Evolutionary conservation across 2,888 invertebrate genomes (phyloP).

Genomic region (Coenonympha glycerion): DNA sequence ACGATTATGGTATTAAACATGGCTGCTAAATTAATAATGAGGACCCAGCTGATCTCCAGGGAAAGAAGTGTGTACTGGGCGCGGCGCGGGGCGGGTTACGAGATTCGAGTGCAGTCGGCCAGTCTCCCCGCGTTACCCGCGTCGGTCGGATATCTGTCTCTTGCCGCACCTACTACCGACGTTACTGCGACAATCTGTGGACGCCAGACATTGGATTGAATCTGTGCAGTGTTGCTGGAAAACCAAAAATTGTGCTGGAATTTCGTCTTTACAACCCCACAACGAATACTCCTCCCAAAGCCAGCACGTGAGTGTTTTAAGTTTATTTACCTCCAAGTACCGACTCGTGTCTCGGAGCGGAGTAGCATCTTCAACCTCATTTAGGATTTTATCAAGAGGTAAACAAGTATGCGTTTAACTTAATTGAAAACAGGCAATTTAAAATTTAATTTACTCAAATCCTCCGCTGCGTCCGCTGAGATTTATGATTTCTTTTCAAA

Average conservation of each 20-base stretch:
- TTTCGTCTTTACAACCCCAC: slow-evolving; percentile 3
- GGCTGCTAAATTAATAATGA: slow-evolving; percentile 21
- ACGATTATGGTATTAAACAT: slow-evolving; percentile 12
- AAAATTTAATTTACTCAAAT: neutral
- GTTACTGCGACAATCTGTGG: slow-evolving; percentile 29
- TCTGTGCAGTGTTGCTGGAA: slow-evolving; percentile 25
- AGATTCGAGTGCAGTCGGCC: slow-evolving; percentile 29
- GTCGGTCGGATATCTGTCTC: slow-evolving; percentile 36
- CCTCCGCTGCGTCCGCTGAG: neutral
- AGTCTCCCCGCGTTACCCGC: slow-evolving; percentile 52
- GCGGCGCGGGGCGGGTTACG: slow-evolving; percentile 37
- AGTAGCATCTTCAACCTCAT: neutral
- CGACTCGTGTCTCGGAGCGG: neutral
- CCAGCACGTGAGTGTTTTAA: slow-evolving; percentile 21
- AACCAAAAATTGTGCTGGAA: slow-evolving; percentile 17
- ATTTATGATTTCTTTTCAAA: slow-evolving; percentile 36
- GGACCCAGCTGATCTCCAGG: slow-evolving; percentile 46
- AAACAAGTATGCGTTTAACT: neutral
- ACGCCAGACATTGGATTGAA: slow-evolving; percentile 17
- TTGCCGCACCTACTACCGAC: slow-evolving; percentile 5
- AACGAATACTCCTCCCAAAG: slow-evolving; percentile 1
- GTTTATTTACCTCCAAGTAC: neutral
- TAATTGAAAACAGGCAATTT: neutral
- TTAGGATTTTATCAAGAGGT: slow-evolving; percentile 3
- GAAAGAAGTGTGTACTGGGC: slow-evolving; percentile 31